A percentile compares a stretch with the other conserved stretches of the same genome.
phyloP scores from a whole-genome alignment of 2,888 invertebrate species.

The Meta bourneti region DNA sequence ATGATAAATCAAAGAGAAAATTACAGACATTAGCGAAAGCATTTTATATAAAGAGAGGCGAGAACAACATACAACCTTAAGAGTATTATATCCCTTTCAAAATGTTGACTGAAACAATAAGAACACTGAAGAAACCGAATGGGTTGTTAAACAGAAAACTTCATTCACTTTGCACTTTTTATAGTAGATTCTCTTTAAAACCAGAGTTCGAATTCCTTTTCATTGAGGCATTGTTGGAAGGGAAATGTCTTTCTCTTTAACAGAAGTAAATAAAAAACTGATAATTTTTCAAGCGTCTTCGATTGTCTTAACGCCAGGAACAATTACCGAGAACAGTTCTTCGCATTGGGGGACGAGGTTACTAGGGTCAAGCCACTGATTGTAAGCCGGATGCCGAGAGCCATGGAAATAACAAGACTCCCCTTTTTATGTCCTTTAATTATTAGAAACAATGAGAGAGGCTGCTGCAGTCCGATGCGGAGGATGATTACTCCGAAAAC shows the following conservation, averaged over 20 bases:
- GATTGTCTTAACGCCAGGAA: constrained; percentile 36
- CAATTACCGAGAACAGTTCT: constrained; percentile 15
- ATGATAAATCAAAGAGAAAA: neutral
- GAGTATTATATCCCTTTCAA: neutral
- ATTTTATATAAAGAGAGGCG: neutral
- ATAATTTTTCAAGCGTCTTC: constrained; percentile 27
- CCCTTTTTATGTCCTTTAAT: constrained; percentile 33
- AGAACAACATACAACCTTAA: neutral
- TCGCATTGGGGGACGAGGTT: neutral
- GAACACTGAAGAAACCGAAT: neutral
- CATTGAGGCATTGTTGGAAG: neutral
- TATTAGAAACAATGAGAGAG: constrained; percentile 25
- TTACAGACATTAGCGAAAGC: neutral
- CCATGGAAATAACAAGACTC: neutral
- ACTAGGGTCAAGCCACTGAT: constrained; percentile 4
- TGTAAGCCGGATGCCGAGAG: constrained; percentile 23
- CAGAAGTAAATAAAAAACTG: neutral
- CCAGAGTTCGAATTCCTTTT: neutral
- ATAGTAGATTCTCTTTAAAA: neutral
- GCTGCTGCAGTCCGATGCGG: constrained; percentile 15
- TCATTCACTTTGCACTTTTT: neutral
- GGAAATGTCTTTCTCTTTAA: neutral
- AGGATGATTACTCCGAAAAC: constrained; percentile 10
- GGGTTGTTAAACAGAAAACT: neutral
- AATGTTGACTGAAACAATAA: neutral